Evolutionary conservation across 2,113 vertebrate species (phyloP).

Genomic region (Euleptes europaea): DNA sequence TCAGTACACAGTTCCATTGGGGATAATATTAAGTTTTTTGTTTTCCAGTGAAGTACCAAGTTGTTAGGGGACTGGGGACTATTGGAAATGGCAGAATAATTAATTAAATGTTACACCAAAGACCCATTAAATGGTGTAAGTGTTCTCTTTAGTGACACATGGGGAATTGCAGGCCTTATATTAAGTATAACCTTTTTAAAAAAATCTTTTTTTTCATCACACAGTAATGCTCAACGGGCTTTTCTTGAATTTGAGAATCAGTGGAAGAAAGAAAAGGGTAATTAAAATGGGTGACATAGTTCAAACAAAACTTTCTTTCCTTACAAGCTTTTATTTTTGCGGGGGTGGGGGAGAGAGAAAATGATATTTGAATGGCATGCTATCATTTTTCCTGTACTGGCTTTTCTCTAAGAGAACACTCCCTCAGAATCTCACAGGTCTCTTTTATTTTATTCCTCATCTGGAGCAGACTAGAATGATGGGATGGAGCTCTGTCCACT

Average conservation of each 20-base stretch:
- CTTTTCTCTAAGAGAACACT: background rate
- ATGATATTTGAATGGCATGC: background rate
- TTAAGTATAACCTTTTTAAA: slow-evolving; percentile 54
- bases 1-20: slow-evolving; percentile 1
- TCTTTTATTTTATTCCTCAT: no score
- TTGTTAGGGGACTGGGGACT: background rate
- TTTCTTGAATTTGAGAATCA: slow-evolving; percentile 25
- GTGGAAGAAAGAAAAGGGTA: slow-evolving; percentile 12
- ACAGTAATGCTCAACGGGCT: slow-evolving; percentile 43
- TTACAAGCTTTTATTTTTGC: no score
- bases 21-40: slow-evolving; percentile 21
- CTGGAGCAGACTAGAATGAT: no score
- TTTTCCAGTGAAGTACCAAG: background rate
- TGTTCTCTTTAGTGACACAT: slow-evolving; percentile 20
- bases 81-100: slow-evolving; percentile 24
- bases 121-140: slow-evolving; percentile 46
- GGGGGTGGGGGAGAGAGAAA: background rate
- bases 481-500: no score
- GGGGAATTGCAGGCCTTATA: slow-evolving; percentile 57
- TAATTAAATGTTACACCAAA: slow-evolving; percentile 30
- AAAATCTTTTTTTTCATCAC: slow-evolving; percentile 9
- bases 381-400: background rate
- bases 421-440: no score
- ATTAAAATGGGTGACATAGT: slow-evolving; percentile 24
- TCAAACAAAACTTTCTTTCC: slow-evolving; percentile 32